These are phyloP conservation scores for Cyclura pinguis DNA, from an alignment of 2,797 vertebrate species.

Conservation along the genomic window DNA sequence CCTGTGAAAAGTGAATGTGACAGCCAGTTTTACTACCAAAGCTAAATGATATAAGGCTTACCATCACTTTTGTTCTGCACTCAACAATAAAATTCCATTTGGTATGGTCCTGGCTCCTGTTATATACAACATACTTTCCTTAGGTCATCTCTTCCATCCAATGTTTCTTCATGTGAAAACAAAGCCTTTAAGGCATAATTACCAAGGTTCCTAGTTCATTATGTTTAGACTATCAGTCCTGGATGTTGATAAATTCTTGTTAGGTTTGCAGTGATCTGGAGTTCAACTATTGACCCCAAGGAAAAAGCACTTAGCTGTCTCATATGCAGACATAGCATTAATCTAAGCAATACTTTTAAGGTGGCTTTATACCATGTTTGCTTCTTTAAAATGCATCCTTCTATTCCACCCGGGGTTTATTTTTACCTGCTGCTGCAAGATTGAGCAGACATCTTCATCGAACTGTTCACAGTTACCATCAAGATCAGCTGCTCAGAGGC, in stretches of 20 bases:
- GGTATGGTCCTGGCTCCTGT: neutral
- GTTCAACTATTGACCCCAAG: conserved; percentile 15
- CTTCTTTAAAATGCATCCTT: neutral
- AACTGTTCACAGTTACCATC: conserved; percentile 33
- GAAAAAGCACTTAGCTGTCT: conserved; percentile 20
- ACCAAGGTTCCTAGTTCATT: fast-evolving
- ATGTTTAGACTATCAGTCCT: neutral
- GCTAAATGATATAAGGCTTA: neutral
- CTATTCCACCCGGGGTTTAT: conserved; percentile 7
- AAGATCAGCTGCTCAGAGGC: neutral
- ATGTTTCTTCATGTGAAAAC: neutral
- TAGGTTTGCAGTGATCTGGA: neutral
- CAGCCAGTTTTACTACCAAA: neutral
- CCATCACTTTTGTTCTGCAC: neutral
- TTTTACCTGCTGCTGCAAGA: conserved; percentile 22
- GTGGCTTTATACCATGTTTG: neutral
- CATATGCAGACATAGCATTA: neutral
- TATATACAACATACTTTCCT: neutral
- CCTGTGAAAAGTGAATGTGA: neutral
- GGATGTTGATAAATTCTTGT: neutral
- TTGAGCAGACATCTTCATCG: conserved; percentile 19
- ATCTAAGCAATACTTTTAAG: conserved; percentile 9
- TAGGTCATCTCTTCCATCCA: neutral
- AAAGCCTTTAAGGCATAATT: fast-evolving
- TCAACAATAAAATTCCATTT: neutral